These are phyloP conservation scores for Knipowitschia caucasica DNA, from an alignment of 2,797 vertebrate species.

Conservation along the genomic window DNA sequence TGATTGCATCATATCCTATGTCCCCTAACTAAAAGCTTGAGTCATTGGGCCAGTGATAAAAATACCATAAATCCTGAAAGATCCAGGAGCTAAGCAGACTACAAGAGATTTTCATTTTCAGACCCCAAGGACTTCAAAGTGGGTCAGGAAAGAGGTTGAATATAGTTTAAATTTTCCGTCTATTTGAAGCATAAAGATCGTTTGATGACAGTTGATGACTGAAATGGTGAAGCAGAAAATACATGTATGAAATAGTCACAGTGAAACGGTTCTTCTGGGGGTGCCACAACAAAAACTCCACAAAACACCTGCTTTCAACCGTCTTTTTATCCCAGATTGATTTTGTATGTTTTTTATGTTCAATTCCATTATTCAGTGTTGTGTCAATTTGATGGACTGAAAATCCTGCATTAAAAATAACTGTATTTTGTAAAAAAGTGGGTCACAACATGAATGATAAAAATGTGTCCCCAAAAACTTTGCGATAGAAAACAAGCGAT, in stretches of 20 bases:
- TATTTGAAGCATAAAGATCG: background rate
- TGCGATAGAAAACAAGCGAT: background rate
- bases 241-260: background rate
- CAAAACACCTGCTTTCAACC: background rate
- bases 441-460: background rate
- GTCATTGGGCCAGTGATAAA: background rate
- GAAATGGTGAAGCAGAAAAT: background rate
- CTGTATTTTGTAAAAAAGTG: background rate
- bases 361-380: background rate
- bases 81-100: background rate
- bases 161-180: background rate
- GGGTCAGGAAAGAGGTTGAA: constrained; percentile 1
- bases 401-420: background rate
- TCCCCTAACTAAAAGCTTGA: background rate
- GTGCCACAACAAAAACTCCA: no score
- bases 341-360: background rate
- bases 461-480: background rate
- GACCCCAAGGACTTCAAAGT: constrained; percentile 7
- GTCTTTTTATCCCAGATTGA: background rate
- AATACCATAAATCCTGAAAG: background rate
- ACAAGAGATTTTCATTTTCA: background rate
- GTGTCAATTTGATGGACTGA: background rate
- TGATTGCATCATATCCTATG: constrained; percentile 1
- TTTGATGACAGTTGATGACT: background rate
- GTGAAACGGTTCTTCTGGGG: background rate